These are phyloP conservation scores for Cosmia pyralina DNA, from an alignment of 2,888 invertebrate genomes.

Conservation along the genomic window DNA sequence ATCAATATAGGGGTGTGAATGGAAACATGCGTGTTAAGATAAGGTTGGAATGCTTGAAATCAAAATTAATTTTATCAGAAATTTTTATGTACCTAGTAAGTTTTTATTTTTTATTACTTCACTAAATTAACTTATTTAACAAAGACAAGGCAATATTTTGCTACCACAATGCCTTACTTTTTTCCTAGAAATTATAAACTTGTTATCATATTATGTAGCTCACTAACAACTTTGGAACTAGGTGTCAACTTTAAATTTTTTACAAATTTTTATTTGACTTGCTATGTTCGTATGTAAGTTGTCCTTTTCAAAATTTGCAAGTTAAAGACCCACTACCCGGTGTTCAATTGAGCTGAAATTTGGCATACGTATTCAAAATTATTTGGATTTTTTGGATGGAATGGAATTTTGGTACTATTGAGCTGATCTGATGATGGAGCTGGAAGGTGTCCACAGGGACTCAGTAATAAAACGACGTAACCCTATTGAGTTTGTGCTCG, in stretches of 20 bases:
- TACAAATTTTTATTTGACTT: background rate
- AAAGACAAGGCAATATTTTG: background rate
- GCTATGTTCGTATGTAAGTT: too few species aligned
- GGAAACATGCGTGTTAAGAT: constrained; percentile 1
- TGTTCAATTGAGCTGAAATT: too few species aligned
- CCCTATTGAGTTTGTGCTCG: too few species aligned
- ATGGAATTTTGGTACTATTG: too few species aligned
- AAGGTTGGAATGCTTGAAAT: constrained; percentile 13
- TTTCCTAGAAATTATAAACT: background rate
- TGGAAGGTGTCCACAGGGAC: too few species aligned
- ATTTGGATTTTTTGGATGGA: too few species aligned
- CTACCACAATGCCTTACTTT: background rate
- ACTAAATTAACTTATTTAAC: background rate
- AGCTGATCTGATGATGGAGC: too few species aligned
- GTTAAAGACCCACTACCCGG: too few species aligned
- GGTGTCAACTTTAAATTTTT: constrained; percentile 9
- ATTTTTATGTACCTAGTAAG: constrained; percentile 1
- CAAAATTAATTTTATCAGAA: constrained; percentile 2
- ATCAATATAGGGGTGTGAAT: constrained; percentile 35
- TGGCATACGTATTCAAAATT: too few species aligned
- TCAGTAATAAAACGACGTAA: too few species aligned
- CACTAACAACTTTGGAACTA: background rate
- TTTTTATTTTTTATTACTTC: constrained; percentile 8
- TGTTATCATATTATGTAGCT: background rate
- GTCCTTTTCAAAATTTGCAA: too few species aligned